A percentile compares a stretch with the other conserved stretches of the same genome.
Evolutionary conservation across 2,888 invertebrate species (phyloP).

Genomic region (Euproctis similis): DNA sequence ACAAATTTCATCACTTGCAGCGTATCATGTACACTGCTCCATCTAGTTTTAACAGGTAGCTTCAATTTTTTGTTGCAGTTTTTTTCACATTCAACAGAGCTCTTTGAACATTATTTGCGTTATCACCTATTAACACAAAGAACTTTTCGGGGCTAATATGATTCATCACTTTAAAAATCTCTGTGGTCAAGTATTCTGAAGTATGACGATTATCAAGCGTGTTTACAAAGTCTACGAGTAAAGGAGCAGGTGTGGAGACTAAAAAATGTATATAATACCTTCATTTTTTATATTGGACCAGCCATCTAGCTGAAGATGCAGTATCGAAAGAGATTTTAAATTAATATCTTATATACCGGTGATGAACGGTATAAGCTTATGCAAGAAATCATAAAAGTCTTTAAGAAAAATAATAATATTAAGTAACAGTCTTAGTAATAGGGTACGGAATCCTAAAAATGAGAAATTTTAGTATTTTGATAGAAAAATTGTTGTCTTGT

Average conservation of each 20-base stretch:
- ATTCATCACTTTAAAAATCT: conserved; percentile 9
- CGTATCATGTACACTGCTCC: conserved; percentile 4
- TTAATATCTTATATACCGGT: conserved; percentile 3
- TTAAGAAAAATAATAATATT: conserved; percentile 1
- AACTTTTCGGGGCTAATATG: conserved; percentile 5
- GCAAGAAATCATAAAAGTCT: conserved; percentile 1
- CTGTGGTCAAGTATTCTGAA: conserved; percentile 5
- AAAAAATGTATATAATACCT: conserved; percentile 10
- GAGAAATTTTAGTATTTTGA: background rate
- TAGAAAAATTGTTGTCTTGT: background rate
- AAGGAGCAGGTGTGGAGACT: conserved; percentile 9
- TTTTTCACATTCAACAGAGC: conserved; percentile 8
- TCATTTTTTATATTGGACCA: conserved; percentile 8
- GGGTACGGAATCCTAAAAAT: conserved; percentile 1
- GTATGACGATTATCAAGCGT: conserved; percentile 9
- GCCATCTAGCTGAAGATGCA: conserved; percentile 9
- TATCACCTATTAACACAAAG: conserved; percentile 9
- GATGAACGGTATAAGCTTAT: background rate
- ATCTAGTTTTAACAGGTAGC: conserved; percentile 6
- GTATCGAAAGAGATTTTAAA: conserved; percentile 2
- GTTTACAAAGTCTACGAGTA: conserved; percentile 7
- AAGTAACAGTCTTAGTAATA: conserved; percentile 1
- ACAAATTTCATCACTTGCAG: conserved; percentile 4
- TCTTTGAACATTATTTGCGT: conserved; percentile 10
- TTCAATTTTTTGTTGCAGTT: conserved; percentile 7